Evolutionary conservation across 2,888 invertebrate genomes (phyloP).

Genomic region (Troides oblongomaculatus): DNA sequence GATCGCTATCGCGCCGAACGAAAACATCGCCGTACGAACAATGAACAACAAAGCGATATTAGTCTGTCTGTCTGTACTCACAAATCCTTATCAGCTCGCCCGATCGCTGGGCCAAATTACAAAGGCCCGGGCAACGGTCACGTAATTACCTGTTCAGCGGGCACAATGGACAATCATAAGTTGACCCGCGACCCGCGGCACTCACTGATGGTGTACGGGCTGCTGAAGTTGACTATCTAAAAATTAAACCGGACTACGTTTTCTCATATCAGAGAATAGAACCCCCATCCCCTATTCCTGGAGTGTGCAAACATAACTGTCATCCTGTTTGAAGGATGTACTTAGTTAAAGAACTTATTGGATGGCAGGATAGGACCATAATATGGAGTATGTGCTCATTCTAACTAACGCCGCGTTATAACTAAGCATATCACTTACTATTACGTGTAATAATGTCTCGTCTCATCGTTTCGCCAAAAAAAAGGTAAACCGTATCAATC

Average conservation of each 20-base stretch:
- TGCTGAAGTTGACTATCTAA: too few species aligned
- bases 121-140: constrained; percentile 31
- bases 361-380: too few species aligned
- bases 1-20: constrained; percentile 16
- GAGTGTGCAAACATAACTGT: too few species aligned
- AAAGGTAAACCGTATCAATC: too few species aligned
- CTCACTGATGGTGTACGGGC: not conserved
- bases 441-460: too few species aligned
- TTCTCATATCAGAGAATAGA: not conserved
- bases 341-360: too few species aligned
- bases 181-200: constrained; percentile 17
- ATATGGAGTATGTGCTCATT: too few species aligned
- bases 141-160: constrained; percentile 22
- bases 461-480: too few species aligned
- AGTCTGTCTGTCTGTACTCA: constrained; percentile 34
- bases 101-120: constrained; percentile 39
- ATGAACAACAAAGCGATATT: constrained; percentile 37
- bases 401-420: too few species aligned
- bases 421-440: too few species aligned
- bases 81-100: constrained; percentile 38
- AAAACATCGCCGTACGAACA: constrained; percentile 6
- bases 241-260: not conserved
- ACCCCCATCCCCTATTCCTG: too few species aligned
- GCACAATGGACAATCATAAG: constrained; percentile 24
- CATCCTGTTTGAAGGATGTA: too few species aligned